Evolutionary conservation across 2,888 invertebrate genomes (phyloP), one percentile per base, ranked within the genome.

Genomic region (Stegophylla sp.): DNA sequence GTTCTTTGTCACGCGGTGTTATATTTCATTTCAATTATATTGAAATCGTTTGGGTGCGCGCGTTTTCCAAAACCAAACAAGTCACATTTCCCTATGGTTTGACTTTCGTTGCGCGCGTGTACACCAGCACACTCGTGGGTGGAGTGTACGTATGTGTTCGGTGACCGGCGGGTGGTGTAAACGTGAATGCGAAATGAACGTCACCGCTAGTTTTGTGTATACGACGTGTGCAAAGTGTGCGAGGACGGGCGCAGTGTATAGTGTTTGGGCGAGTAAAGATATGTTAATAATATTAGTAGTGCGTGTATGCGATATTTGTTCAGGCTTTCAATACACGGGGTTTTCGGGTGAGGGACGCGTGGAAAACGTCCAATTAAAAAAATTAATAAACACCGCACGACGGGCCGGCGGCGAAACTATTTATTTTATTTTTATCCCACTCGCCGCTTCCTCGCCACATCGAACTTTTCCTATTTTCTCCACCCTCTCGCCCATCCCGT

Each of bases 381-480:
- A 48, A 34, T 79, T 79, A 79, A 71, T 69, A 77, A 69, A 77
- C 77, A 23, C 77, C 45, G 26, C n/a, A n/a, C 7, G 43, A 63
- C 17, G 26, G 26, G 5, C 56, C 17, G 43, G 13, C 2, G 34
- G n/a, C 9, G 26, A 28, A 23, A 15, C 48, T 48, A 48, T 59
- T 48, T 48, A 51, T 51, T n/a, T n/a, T n/a, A n/a, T n/a, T n/a
- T 53, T 56, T 67, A 56, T 59, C 28, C 45, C 4, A 34, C 10
- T 23, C 56, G 26, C 15, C 20, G n/a, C 28, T 7, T 26, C 56
- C 59, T n/a, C 43, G 41, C n/a, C 45, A 34, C 71, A 26, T 71
- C 69, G 34, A 61, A 63, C 71, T 79, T 77, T 77, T 71, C 61
- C 79, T 51, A 51, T 71, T 71, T 69, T 12, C 59, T 34, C 77